Conservation (phyloP, 2,797 vertebrate species). For the Avahi laniger region DNA sequence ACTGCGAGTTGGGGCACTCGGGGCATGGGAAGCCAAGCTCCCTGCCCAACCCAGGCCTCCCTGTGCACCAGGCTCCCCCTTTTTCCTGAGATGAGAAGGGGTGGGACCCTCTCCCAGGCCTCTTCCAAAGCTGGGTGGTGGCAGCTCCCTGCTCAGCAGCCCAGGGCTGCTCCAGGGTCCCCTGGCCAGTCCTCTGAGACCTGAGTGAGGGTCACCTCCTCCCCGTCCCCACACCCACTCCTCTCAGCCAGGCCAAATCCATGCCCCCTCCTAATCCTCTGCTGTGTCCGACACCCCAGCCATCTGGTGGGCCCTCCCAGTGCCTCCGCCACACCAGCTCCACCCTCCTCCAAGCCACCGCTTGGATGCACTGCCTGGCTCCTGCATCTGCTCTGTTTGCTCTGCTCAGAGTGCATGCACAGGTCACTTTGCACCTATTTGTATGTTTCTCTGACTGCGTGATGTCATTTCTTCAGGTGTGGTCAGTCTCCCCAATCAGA, state of each 20-base stretch:
- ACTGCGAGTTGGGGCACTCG: rapidly evolving
- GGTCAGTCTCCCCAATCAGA: not conserved
- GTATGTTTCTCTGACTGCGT: not conserved
- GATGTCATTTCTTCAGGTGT: not conserved
- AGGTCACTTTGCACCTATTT: not conserved
- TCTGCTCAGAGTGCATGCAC: not conserved
- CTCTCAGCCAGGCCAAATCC: not conserved
- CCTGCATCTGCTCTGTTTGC: not conserved
- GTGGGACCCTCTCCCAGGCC: no score
- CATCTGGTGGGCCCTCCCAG: not conserved
- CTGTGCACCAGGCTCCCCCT: not conserved
- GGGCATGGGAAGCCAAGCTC: not conserved
- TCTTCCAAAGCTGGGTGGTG: not conserved
- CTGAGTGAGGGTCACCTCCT: not conserved
- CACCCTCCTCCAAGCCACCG: not conserved
- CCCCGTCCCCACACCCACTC: rapidly evolving
- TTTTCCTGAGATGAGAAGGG: not conserved
- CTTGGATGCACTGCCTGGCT: not conserved
- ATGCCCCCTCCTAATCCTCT: not conserved
- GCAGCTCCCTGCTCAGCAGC: not conserved
- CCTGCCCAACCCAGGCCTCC: not conserved
- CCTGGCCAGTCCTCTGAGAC: not conserved
- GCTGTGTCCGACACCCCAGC: not conserved
- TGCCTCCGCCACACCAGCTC: not conserved
- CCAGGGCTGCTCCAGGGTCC: not conserved